These are phyloP conservation scores for Stramonita haemastoma DNA, from an alignment of 2,888 invertebrate species.

Conservation along the genomic window DNA sequence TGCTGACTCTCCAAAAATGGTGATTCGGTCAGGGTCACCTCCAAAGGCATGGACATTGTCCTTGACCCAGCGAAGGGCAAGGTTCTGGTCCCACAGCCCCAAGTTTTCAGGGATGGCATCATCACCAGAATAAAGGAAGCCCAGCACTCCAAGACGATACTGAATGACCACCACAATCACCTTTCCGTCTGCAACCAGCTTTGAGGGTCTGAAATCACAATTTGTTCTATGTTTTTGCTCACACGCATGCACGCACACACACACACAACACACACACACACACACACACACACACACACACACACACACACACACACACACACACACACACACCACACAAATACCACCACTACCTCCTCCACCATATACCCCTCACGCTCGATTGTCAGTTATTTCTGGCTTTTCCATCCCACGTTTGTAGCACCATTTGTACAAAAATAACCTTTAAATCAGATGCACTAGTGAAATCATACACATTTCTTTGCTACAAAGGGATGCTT, in stretches of 20 bases:
- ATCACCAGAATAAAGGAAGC: conserved; percentile 44
- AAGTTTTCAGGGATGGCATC: conserved; percentile 37
- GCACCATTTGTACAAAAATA: too few species aligned
- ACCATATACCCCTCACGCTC: background rate
- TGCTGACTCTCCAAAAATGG: conserved; percentile 48
- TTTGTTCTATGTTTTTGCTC: too few species aligned
- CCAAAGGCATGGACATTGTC: conserved; percentile 41
- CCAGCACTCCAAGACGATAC: conserved; percentile 41
- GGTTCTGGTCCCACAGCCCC: conserved; percentile 48
- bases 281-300: background rate
- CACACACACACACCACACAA: background rate
- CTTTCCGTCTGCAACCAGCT: conserved; percentile 10
- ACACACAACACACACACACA: conserved; percentile 16
- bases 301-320: background rate
- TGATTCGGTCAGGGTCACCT: conserved; percentile 43
- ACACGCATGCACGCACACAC: background rate
- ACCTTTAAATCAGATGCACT: too few species aligned
- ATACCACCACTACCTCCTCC: background rate
- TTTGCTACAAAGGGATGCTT: too few species aligned
- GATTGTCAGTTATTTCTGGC: too few species aligned
- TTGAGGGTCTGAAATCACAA: conserved; percentile 18
- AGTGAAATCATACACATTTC: too few species aligned
- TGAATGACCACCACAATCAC: conserved; percentile 19
- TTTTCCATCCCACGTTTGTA: too few species aligned
- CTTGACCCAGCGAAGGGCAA: conserved; percentile 48